Conservation (phyloP, 2,888 invertebrate species). For the Monoplex corrugatus region DNA sequence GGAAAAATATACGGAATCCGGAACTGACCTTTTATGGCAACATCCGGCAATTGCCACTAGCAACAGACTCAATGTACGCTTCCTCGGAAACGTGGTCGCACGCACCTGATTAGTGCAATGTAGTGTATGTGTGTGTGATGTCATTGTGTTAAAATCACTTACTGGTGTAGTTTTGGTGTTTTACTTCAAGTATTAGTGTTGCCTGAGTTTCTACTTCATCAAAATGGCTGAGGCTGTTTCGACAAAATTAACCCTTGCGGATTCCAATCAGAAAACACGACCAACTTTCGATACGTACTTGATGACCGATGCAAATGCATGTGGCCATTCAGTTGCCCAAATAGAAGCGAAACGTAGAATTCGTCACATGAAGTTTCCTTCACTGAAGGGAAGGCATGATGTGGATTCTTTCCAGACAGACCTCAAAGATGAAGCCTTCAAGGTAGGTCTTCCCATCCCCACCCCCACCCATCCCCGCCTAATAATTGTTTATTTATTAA, state of each 20-base stretch:
- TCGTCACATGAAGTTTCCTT: constrained; percentile 73
- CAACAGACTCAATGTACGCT: constrained; percentile 72
- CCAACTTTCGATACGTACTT: constrained; percentile 73
- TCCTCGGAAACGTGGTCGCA: constrained; percentile 64
- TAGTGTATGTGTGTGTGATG: not conserved
- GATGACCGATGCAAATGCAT: constrained; percentile 73
- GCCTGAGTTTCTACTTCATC: not conserved
- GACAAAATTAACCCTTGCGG: constrained; percentile 67
- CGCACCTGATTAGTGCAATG: not conserved
- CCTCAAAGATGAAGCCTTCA: constrained; percentile 24
- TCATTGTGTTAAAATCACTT: not conserved
- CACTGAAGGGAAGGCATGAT: constrained; percentile 72
- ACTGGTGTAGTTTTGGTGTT: not conserved
- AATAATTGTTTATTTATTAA: no score
- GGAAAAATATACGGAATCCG: not conserved
- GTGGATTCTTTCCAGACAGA: constrained; percentile 74
- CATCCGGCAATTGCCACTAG: constrained; percentile 67
- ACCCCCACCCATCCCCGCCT: no score
- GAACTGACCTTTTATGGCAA: constrained; percentile 65
- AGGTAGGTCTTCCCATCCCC: no score
- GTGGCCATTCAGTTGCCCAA: constrained; percentile 70
- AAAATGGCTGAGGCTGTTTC: constrained; percentile 70
- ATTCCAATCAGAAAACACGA: constrained; percentile 73
- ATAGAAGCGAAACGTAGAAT: constrained; percentile 73
- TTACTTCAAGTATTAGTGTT: no score